phyloP scores from a whole-genome alignment of 2,888 invertebrate species.

The Calameuta pallipes region DNA sequence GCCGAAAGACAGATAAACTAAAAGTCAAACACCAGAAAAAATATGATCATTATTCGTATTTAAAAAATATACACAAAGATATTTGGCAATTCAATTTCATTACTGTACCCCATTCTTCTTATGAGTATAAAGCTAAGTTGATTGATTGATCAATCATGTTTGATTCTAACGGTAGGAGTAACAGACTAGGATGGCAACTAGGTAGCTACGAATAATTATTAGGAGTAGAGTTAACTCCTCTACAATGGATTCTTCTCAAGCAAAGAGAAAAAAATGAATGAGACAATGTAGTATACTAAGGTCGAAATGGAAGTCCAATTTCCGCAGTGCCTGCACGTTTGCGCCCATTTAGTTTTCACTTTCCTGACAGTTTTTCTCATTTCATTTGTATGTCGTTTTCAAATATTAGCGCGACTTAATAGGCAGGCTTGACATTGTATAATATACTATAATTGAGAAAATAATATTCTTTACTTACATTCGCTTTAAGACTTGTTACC shows the following conservation, averaged over 20 bases:
- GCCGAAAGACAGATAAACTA: not conserved
- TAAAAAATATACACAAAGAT: not conserved
- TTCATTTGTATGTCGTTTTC: not conserved
- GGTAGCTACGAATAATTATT: not conserved
- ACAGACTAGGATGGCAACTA: not conserved
- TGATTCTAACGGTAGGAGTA: not conserved
- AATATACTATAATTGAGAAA: slow-evolving; percentile 17
- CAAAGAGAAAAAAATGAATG: not conserved
- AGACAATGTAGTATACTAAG: not conserved
- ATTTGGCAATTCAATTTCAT: not conserved
- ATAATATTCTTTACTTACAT: slow-evolving; percentile 12
- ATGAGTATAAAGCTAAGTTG: not conserved
- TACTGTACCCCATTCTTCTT: not conserved
- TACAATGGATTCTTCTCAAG: not conserved
- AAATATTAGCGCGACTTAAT: not conserved
- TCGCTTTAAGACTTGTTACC: not conserved
- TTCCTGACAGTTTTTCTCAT: not conserved
- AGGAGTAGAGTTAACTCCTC: not conserved
- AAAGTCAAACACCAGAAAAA: not conserved
- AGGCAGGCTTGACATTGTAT: not conserved
- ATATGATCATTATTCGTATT: not conserved
- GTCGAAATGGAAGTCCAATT: not conserved
- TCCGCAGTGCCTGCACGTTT: not conserved
- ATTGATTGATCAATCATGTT: not conserved
- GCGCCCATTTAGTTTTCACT: not conserved